Evolutionary conservation across 2,113 vertebrate genomes (phyloP), one percentile per base, ranked within the genome.

Genomic region (Engystomops pustulosus): DNA sequence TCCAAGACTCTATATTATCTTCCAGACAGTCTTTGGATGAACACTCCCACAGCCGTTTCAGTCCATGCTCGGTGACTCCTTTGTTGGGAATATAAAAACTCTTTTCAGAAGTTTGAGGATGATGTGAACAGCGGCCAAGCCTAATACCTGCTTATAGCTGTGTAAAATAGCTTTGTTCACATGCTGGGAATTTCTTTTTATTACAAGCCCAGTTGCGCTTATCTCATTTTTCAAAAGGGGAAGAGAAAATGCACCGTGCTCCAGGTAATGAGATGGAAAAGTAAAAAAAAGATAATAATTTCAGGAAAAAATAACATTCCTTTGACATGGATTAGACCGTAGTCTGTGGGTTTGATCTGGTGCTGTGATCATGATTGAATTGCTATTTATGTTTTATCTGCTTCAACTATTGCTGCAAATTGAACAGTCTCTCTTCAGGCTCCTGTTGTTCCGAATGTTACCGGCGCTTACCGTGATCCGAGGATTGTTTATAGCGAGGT

Each of bases 331-430:
- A 77, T 49, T 68, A 78, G 44, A 32, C 32, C 69, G 9, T 17
- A n/a, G 44, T 68, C 72, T n/a, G 72, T 78, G 62, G n/a, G 76
- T 84, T 53, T 77, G 83, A 85, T 69, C 75, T 45, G 83, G 83
- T 70, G 74, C 83, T 79, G 83, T 85, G 83, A 85, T 78, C 60
- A 15, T 78, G 83, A 79, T 79, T 85, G 74, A 79, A 85, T 85
- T 70, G 75, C 74, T 70, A 34, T 85, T 85, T 85, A 58, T 79
- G 62, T 79, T 85, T 85, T 49, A 85, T 79, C 83, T 78, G 75
- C 65, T 85, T 78, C 83, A 70, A 41, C 45, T 79, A 53, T 70
- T 45, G 62, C 62, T 58, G 49, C 3, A 85, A 85, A 85, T 79
- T 79, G 75, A 85, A 85, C 83, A 85, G 74, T 70, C 83, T 3